phyloP scores from a whole-genome alignment of 2,797 vertebrate species.

The Schizothorax lantsangensis region DNA sequence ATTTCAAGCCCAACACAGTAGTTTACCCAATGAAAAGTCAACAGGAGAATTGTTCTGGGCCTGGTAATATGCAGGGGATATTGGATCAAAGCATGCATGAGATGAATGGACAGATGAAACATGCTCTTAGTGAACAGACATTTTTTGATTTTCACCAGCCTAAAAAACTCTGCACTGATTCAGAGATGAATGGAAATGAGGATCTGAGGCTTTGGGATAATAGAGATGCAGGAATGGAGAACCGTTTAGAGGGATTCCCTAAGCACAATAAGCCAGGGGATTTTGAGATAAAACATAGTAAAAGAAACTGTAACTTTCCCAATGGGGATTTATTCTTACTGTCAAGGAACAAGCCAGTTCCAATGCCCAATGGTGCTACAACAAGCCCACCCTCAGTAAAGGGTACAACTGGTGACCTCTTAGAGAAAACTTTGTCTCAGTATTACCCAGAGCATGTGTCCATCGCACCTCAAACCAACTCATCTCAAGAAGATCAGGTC shows the following conservation, averaged over 20 bases:
- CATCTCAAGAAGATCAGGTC: conserved; percentile 81
- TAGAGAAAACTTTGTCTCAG: conserved; percentile 91
- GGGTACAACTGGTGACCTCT: conserved; percentile 85
- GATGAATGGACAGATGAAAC: conserved; percentile 91
- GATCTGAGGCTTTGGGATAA: conserved; percentile 71
- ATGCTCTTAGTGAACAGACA: conserved; percentile 84
- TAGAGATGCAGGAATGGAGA: conserved; percentile 60
- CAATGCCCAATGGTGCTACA: conserved; percentile 91
- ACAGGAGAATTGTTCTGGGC: conserved; percentile 78
- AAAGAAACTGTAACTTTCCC: conserved; percentile 78
- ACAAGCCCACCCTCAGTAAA: conserved; percentile 87
- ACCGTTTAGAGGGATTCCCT: conserved; percentile 74
- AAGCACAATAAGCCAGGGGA: conserved; percentile 74
- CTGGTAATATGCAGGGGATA: conserved; percentile 77
- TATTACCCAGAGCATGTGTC: conserved; percentile 92
- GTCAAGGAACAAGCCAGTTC: conserved; percentile 85
- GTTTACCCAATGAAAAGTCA: conserved; percentile 81
- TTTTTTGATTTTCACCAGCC: conserved; percentile 81
- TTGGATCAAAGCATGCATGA: conserved; percentile 79
- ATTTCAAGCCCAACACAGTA: conserved; percentile 77
- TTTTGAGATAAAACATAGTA: conserved; percentile 78
- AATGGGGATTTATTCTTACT: conserved; percentile 85
- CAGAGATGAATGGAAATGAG: conserved; percentile 78
- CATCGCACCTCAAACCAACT: conserved; percentile 86
- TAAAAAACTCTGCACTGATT: conserved; percentile 86